phyloP scores from a whole-genome alignment of 1,140 invertebrate species.

The fruit fly (Drosophila melanogaster) region Release_6_plus_ISO1_MT NT_033779.5:1219001-1219500 shows the following conservation, averaged over 20 bases:
- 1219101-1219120: not conserved
- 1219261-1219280: conserved; percentile 14
- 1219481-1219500: conserved; percentile 34
- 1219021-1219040: conserved; percentile 3
- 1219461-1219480: conserved; percentile 62
- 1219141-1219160: not conserved
- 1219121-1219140: not conserved
- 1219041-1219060: conserved; percentile 7
- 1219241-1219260: not conserved
- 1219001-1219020: conserved; percentile 19
- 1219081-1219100: not conserved
- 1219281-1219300: conserved; percentile 6
- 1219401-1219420: conserved; percentile 1
- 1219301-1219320: conserved; percentile 22
- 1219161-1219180: not conserved
- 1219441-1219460: conserved; percentile 66
- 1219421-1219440: conserved; percentile 45
- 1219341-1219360: not conserved
- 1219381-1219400: not conserved
- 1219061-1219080: not conserved
- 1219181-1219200: not conserved
- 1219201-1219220: conserved; percentile 7
- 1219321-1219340: conserved; percentile 1
- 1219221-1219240: conserved; percentile 3
- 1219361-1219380: not conserved